Percentiles rank a stretch among this genome's conserved stretches.
These are phyloP conservation scores for Lottia gigantea DNA, from an alignment of 2,888 invertebrate species.

Conservation along the genomic window DNA sequence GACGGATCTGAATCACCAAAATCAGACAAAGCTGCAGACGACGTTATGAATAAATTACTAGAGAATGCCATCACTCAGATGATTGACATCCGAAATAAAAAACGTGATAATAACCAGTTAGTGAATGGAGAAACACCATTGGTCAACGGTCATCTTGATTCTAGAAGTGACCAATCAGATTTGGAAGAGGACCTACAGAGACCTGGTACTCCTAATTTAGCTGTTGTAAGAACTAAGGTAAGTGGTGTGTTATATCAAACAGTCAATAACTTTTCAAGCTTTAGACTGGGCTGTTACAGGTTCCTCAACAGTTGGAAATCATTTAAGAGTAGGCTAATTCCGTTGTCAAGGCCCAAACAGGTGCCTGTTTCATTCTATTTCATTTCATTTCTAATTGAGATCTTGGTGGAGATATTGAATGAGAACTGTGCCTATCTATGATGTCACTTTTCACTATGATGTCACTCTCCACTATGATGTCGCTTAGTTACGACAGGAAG, in stretches of 20 bases:
- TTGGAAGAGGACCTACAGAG: slow-evolving; percentile 21
- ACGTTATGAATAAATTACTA: slow-evolving; percentile 51
- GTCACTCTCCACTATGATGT: background rate
- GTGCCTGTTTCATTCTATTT: no score
- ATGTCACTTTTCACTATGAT: no score
- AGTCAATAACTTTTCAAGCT: no score
- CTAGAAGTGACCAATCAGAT: slow-evolving; percentile 14
- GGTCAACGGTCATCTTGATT: slow-evolving; percentile 22
- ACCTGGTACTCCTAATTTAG: slow-evolving; percentile 55
- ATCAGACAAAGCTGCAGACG: slow-evolving; percentile 45
- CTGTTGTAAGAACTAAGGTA: slow-evolving; percentile 24
- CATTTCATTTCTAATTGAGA: no score
- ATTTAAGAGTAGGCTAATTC: no score
- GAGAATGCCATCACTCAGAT: slow-evolving; percentile 62
- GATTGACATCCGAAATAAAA: slow-evolving; percentile 47
- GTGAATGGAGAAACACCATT: slow-evolving; percentile 7
- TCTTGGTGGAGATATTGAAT: no score
- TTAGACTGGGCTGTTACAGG: no score
- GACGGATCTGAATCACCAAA: slow-evolving; percentile 15
- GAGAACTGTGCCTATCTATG: slow-evolving; percentile 13
- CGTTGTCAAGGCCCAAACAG: no score
- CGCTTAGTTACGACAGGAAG: background rate
- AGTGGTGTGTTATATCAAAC: slow-evolving; percentile 6
- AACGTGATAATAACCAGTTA: slow-evolving; percentile 14
- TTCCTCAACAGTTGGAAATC: no score